Conservation (phyloP, 2,888 invertebrate species). For the Ormia ochracea region DNA sequence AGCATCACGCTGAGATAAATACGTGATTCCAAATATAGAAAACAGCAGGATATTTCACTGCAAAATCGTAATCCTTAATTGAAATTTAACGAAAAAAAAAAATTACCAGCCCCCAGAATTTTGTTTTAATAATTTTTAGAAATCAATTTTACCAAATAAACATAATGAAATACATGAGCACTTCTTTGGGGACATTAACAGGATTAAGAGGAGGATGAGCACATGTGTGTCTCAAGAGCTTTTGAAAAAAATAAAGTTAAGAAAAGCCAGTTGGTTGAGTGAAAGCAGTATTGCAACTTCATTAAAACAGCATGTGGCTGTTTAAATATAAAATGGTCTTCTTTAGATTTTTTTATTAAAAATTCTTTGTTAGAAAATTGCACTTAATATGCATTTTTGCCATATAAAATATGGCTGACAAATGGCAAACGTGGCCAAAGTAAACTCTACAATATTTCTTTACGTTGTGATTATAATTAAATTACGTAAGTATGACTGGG, state of each 20-base stretch:
- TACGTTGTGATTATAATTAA: slow-evolving; percentile 34
- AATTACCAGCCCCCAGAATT: neutral
- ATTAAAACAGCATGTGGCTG: slow-evolving; percentile 55
- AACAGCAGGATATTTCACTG: slow-evolving; percentile 16
- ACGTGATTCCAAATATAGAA: slow-evolving; percentile 12
- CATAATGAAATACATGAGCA: slow-evolving; percentile 14
- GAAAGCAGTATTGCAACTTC: slow-evolving; percentile 34
- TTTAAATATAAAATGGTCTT: slow-evolving; percentile 35
- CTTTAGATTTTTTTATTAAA: neutral
- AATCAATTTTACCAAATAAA: slow-evolving; percentile 47
- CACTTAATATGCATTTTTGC: slow-evolving; percentile 27
- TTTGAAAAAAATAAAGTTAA: slow-evolving; percentile 20
- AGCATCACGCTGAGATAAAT: slow-evolving; percentile 47
- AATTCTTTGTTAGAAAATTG: neutral
- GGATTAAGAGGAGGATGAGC: slow-evolving; percentile 6
- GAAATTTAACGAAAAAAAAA: too few species aligned
- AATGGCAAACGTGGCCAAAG: neutral
- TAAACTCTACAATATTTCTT: neutral
- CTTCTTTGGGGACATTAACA: neutral
- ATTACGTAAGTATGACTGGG: slow-evolving; percentile 28
- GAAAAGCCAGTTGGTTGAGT: slow-evolving; percentile 28
- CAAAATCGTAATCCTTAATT: slow-evolving; percentile 8
- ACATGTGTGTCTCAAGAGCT: slow-evolving; percentile 59
- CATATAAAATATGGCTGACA: slow-evolving; percentile 54
- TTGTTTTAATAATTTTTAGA: slow-evolving; percentile 24